These are phyloP conservation scores for Cettia cetti DNA, from an alignment of 2,113 vertebrate species.

Conservation along the genomic window DNA sequence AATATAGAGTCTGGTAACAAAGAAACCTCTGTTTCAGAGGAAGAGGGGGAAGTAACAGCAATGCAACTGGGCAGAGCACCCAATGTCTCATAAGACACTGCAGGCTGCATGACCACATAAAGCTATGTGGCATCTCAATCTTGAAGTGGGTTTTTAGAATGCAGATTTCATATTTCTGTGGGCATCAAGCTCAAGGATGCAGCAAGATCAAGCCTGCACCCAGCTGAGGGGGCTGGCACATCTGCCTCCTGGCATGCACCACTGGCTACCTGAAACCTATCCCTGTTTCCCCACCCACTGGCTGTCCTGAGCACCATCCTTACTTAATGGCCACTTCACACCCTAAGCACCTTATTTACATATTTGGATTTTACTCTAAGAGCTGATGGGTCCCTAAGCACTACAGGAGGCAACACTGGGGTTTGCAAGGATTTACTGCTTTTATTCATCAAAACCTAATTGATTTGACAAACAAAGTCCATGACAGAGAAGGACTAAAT, in stretches of 20 bases:
- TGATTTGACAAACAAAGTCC: background rate
- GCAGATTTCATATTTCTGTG: background rate
- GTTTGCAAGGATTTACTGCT: background rate
- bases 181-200: background rate
- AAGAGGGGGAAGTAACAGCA: background rate
- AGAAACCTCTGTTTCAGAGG: background rate
- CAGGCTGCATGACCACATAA: background rate
- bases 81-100: background rate
- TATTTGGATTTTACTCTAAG: background rate
- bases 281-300: background rate
- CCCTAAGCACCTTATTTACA: accelerated
- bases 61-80: background rate
- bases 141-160: background rate
- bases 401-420: background rate
- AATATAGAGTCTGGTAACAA: background rate
- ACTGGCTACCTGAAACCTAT: background rate
- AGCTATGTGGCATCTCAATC: background rate
- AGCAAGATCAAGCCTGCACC: background rate
- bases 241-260: background rate
- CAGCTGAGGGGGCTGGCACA: background rate
- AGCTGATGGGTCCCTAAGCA: background rate
- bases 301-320: background rate
- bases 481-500: background rate
- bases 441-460: background rate
- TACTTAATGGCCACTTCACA: background rate